A percentile compares a stretch with the other conserved stretches of the same genome.
These are phyloP conservation scores for Trachurus trachurus DNA, from an alignment of 2,797 vertebrate species.

Conservation along the genomic window DNA sequence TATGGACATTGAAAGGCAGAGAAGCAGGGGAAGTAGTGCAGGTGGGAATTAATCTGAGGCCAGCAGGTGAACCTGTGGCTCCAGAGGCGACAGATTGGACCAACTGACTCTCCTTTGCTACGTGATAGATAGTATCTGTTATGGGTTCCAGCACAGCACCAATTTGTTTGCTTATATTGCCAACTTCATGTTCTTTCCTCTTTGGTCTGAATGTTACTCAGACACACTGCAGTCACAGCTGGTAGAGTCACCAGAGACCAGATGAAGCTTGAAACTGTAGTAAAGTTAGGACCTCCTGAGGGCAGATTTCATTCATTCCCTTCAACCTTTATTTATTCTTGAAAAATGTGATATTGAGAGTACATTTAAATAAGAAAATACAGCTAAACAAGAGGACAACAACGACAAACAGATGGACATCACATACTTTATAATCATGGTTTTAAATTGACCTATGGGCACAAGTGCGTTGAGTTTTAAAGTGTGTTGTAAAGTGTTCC, in stretches of 20 bases:
- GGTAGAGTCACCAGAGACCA: slow-evolving; percentile 1
- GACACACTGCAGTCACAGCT: neutral
- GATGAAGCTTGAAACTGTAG: slow-evolving; percentile 28
- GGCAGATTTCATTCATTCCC: slow-evolving; percentile 5
- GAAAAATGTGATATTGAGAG: too few relatives aligned
- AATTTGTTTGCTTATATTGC: neutral
- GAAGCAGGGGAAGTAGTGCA: neutral
- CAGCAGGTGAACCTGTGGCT: slow-evolving; percentile 36
- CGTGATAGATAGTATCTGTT: slow-evolving; percentile 41
- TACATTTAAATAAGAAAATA: too few relatives aligned
- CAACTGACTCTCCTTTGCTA: slow-evolving; percentile 13
- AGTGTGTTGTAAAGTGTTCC: too few relatives aligned
- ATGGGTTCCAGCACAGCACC: slow-evolving; percentile 19
- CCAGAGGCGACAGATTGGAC: slow-evolving; percentile 24
- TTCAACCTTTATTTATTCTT: too few relatives aligned
- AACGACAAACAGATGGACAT: too few relatives aligned
- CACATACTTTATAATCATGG: too few relatives aligned
- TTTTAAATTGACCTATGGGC: too few relatives aligned
- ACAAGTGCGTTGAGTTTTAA: too few relatives aligned
- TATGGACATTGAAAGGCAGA: slow-evolving; percentile 6
- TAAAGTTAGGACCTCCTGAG: slow-evolving; percentile 35
- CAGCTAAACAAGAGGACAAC: too few relatives aligned
- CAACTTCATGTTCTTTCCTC: neutral
- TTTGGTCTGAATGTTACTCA: neutral
- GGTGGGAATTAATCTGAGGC: slow-evolving; percentile 40